Evolutionary conservation across 2,797 vertebrate genomes (phyloP), one percentile per base, ranked within the genome.

Genomic region (Tragelaphus oryx): DNA sequence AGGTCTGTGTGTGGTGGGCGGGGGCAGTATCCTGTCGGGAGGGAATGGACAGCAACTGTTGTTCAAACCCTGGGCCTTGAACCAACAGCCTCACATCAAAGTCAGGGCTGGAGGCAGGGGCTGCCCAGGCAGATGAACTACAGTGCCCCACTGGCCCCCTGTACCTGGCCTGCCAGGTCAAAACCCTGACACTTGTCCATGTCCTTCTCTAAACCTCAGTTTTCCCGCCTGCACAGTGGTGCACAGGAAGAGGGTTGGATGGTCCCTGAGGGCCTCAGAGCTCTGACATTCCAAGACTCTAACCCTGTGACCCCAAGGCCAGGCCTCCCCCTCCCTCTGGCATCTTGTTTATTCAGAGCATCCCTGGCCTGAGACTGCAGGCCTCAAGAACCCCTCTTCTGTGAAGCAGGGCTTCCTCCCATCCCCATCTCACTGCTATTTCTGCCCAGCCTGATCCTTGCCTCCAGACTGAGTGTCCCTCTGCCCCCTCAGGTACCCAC

Each of bases 331-430:
- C 93, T 95, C 75, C 68, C 78, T 91, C 68, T 74, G 80, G 89
- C 79, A 79, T 91, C 87, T 84, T 87, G 83, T 91, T 95, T 89
- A 95, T 96, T 90, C 86, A 44, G 84, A 91, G 50, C 92, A 89
- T 83, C 96, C 79, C 79, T 33, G 88, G 50, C 68, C 71, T 2
- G n/a, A 71, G 41, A 33, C 41, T 41, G 71, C n/a, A 2, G 50
- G 78, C 28, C 74, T 76, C 20, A 6, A 62, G 71, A 14, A 4
- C 28, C 54, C n/a, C 55, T 76, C 30, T 55, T 68, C 82, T 52
- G 28, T 3, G 0, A 1, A 68, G 52, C 41, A 60, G 9, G 78
- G 41, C 82, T 54, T 80, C 62, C 46, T 75, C 52, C 37, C 20
- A n/a, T 10, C 50, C 60, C 9, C 46, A 14, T 22, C 62, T 90